Evolutionary conservation across 2,113 vertebrate species (phyloP), one percentile per base, ranked within the genome.

Genomic region (Mormyrus iriodes): DNA sequence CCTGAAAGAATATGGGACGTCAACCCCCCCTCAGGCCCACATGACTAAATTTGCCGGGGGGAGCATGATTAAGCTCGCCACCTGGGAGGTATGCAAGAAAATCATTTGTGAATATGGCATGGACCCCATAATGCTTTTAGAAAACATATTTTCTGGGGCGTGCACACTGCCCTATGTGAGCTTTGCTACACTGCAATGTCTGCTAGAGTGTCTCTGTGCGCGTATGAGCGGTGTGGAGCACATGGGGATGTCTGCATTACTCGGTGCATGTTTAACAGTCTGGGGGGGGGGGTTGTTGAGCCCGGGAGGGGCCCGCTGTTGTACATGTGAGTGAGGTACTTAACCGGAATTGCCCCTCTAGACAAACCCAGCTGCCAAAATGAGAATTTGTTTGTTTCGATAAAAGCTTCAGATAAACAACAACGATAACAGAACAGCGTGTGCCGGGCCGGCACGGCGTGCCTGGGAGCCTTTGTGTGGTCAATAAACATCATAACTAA

Each of bases 331-430:
- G 42, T 49, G 44, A 21, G 19, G 82, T 85, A 85, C 46, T 85
- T 79, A 79, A 79, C 73, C 73, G 13, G 73, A 79, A 79, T 79
- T 79, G 73, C n/a, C 73, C 73, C 73, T 79, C 73, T 79, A 79
- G 73, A 79, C 39, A 79, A 79, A 79, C 35, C 35, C 73, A 79
- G 73, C 73, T 79, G 73, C 31, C 19, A 13, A 79, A 39, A 79
- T 42, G 35, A 1, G 35, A 79, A 79, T 79, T 79, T 79, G 73
- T 79, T 39, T 79, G 73, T 42, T 42, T 79, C 73, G 35, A 17
- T 79, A 79, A 79, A 79, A 79, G 73, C 73, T 79, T 79, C 31
- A n/a, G 31, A 31, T 42, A 79, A 42, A 39, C 35, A 79, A 76
- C 15, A 42, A 79, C 27, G 17, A 79, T 79, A 42, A 8, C 17